Base-by-base conservation (phyloP, 2,797 vertebrate genomes). In the Avahi laniger region DNA sequence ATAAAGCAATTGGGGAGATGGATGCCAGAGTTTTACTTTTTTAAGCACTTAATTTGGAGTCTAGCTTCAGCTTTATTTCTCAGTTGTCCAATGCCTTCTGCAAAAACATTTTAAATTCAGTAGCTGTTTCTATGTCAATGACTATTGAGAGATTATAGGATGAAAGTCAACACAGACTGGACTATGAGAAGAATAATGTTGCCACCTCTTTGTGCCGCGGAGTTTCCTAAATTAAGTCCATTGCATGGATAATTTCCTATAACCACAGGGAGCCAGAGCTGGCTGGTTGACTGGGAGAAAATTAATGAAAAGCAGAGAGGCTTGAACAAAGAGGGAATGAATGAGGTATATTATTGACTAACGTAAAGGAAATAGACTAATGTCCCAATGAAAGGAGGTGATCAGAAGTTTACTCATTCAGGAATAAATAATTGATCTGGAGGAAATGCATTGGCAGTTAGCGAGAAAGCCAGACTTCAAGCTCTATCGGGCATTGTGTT, bases 181-280 rank as follows among this genome's bases (percentile, higher is more conserved):
- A 54, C 38, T 73, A 72, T 7, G 73, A 95, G 88, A 93, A 93
- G 78, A 88, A 94, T 52, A 48, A 67, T 57, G 43, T 33, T 59
- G 59, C 22, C 79, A 78, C 20, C 33, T 83, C 35, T 69, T 91
- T 59, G 86, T 22, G 72, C 70, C 96, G 73, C 48, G 84, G 91
- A 78, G 35, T 89, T 96, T 94, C 83, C 89, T 96, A 93, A 96
- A 96, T 95, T 79, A 95, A 94, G 91, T 81, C 89, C 91, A 87
- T 92, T 93, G 91, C 59, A 81, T 90, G 70, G 89, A 84, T 97
- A 96, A 97, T 97, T 97, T 97, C 92, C 83, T 88, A 50, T 94
- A 97, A 87, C 89, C 91, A 95, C 79, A 52, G 94, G 78, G 50
- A 67, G 90, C 57, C 54, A 63, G 92, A 65, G 13, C 93, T 12